Evolutionary conservation across 1,140 invertebrate species (phyloP), one percentile per base, ranked within the genome.

Genomic region (Anastatus disparis): DNA sequence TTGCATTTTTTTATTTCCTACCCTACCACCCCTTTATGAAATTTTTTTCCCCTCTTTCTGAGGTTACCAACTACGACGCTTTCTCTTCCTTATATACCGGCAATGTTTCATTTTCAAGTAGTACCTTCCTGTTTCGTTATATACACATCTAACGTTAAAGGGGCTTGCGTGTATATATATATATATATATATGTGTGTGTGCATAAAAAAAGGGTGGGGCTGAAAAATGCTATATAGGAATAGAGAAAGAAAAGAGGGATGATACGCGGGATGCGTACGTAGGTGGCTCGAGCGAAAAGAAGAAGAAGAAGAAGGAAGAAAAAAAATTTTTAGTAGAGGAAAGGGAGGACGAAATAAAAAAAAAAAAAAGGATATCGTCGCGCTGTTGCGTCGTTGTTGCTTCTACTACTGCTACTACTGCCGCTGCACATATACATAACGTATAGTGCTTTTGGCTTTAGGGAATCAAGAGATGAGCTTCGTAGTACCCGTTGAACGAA

Each of bases 41-140:
- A n/a, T n/a, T n/a, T n/a, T n/a, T n/a, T 40, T 56, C 56, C 58
- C 53, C 73, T 71, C 66, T 67, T 26, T 24, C 15, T 55, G 55
- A 42, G 12, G 42, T 68, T 66, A 44, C 53, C 65, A 26, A 35
- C 15, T 53, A 68, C 59, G 65, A 68, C 20, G 24, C 15, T 10
- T 35, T 42, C 40, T 20, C 35, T 2, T 58, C 35, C 22, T 31
- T 82, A 81, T 80, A 82, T 81, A 81, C 77, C 72, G 75, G 75
- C 80, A 79, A 82, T 82, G 80, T 83, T 82, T 83, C 78, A 80
- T 82, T 82, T 82, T 7, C 76, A 77, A 80, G 77, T 78, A 79
- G 77, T 76, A 75, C 78, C 78, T 78, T 78, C 76, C 76, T 73
- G 75, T 77, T 80, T 77, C 74, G 73, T n/a, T n/a, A n/a, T n/a